Base-by-base conservation (phyloP, 2,113 vertebrate species). In the Calypte anna region DNA sequence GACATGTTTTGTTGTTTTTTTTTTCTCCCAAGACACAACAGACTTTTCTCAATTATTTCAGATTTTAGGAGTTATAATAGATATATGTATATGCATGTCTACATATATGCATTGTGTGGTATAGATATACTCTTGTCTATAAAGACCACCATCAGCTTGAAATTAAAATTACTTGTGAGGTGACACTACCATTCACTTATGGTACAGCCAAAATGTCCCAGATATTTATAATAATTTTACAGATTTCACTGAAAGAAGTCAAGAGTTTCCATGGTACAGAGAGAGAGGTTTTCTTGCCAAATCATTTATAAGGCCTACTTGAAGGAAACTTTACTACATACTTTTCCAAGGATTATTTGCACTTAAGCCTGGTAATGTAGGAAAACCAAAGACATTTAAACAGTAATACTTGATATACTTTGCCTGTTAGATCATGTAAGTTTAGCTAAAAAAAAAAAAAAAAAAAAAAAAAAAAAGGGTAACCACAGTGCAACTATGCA, bases 151-250 rank as follows among this genome's bases (percentile, higher is more conserved):
- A 92, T 85, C 76, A 87, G 23, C 68, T 74, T 89, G 64, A 88
- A 94, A 96, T 86, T 82, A 77, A 90, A 94, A 94, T 94, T 85
- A 80, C 81, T 66, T 67, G 61, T 70, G 79, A 94, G 79, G 50
- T 74, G 68, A 63, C 43, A 46, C 82, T 78, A 70, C 75, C 79
- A 88, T 69, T 94, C 63, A 43, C 40, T 59, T 82, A 77, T 10
- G 51, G 43, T 23, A 94, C 38, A 91, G 43, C 27, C 87, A 93
- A 74, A 88, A 94, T 74, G n/a, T 89, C 85, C 38, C 63, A 80
- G 82, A 83, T 80, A 95, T 90, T 93, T 94, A 92, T 63, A 48
- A 91, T 86, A 31, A 91, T 90, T 95, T 94, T 63, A 86, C 68
- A 88, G 4, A 88, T 88, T 79, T 74, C 38, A 46, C 28, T 93